phyloP scores from a whole-genome alignment of 1,140 invertebrate genomes.

The Diploscapter pachys region DNA sequence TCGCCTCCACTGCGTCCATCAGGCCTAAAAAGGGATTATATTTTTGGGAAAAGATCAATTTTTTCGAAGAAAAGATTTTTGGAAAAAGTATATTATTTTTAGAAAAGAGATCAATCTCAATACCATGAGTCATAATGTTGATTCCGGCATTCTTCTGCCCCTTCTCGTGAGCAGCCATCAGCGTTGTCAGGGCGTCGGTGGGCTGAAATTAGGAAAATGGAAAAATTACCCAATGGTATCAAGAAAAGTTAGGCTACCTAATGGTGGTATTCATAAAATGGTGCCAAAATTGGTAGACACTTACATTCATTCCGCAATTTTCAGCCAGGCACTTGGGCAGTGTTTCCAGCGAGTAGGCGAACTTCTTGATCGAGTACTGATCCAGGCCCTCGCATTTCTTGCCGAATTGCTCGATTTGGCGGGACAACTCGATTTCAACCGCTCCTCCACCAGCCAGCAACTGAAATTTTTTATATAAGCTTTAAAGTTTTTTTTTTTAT shows the following conservation, averaged over 20 bases:
- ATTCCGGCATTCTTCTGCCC: constrained; percentile 80
- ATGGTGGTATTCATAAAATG: constrained; percentile 16
- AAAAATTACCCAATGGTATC: too few relatives aligned
- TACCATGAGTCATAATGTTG: constrained; percentile 67
- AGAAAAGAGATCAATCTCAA: constrained; percentile 8
- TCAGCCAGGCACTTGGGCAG: constrained; percentile 89
- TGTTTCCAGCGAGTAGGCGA: constrained; percentile 81
- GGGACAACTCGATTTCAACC: constrained; percentile 86
- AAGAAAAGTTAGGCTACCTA: too few relatives aligned
- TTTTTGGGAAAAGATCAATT: too few relatives aligned
- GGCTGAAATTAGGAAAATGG: constrained; percentile 60
- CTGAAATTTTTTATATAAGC: constrained; percentile 66
- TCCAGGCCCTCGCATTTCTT: constrained; percentile 88
- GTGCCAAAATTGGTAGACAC: background rate
- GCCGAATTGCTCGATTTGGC: constrained; percentile 77
- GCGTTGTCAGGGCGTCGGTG: constrained; percentile 80
- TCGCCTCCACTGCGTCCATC: constrained; percentile 72
- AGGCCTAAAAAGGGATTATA: constrained; percentile 56
- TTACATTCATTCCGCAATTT: constrained; percentile 79
- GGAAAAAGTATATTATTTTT: constrained; percentile 10
- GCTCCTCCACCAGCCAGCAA: constrained; percentile 91
- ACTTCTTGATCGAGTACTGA: constrained; percentile 93
- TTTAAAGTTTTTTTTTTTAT: too few relatives aligned
- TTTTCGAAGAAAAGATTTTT: too few relatives aligned
- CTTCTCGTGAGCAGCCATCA: constrained; percentile 85